Base-by-base conservation (phyloP, 2,797 vertebrate genomes). In the Fratercula arctica region DNA sequence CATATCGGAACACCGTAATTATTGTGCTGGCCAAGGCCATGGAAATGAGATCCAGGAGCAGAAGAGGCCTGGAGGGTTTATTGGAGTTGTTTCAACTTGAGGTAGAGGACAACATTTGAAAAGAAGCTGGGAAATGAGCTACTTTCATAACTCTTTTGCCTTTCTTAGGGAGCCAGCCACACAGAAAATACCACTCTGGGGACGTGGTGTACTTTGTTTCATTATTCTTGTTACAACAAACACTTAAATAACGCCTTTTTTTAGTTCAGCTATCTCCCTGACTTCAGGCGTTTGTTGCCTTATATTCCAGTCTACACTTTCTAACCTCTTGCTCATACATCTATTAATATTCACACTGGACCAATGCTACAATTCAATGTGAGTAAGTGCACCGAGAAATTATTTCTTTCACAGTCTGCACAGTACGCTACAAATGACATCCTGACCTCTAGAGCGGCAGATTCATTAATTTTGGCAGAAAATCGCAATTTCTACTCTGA, bases 381-480 rank as follows among this genome's bases (percentile, higher is more conserved):
- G 72, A 76, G 25, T 63, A 75, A 87, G 24, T 45, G 39, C 87
- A 24, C 56, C 39, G 60, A 85, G 83, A 88, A 87, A 85, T 74
- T 0, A 19, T 79, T 94, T 76, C 64, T 80, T 66, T n/a, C 10
- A 7, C 54, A 28, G 69, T 17, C 57, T 82, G 29, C 56, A 29
- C 61, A 79, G 35, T 35, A 29, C 50, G 54, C 81, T 80, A 45
- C 31, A 13, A 43, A 25, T 35, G 72, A 68, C 73, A 84, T 60
- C 21, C 68, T 69, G 93, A 92, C 81, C 90, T 86, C 70, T 46
- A 39, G 57, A 85, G 79, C 69, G n/a, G 72, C 81, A 91, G 50
- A 89, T 84, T 81, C 89, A 86, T 93, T 94, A 74, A 72, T 92
- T 95, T 68, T 46, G 69, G 50, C 79, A 90, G 67, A 74, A 95